Evolutionary conservation across 2,888 invertebrate genomes (phyloP).

Genomic region (Hydrotaea cyrtoneurina): DNA sequence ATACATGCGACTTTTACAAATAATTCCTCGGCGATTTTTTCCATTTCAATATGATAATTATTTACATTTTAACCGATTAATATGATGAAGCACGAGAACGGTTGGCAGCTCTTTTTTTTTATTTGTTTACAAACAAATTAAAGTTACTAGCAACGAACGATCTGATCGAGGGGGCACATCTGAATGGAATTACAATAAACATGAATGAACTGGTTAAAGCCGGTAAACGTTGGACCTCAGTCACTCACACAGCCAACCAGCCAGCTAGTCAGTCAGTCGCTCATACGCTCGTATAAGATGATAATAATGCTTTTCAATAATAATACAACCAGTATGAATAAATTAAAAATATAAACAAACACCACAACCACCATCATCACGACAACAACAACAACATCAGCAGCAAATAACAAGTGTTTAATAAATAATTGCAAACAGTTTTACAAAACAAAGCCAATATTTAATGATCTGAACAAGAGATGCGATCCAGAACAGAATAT

Average conservation of each 20-base stretch:
- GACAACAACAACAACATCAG: neutral
- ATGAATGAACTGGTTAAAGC: constrained; percentile 60
- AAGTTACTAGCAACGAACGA: neutral
- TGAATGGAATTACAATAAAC: constrained; percentile 30
- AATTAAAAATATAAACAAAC: constrained; percentile 31
- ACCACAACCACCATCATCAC: neutral
- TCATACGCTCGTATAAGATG: neutral
- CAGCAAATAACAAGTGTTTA: neutral
- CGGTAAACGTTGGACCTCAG: constrained; percentile 35
- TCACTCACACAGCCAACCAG: neutral
- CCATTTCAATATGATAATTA: too few relatives aligned
- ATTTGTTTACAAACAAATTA: constrained; percentile 36
- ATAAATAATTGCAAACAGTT: neutral
- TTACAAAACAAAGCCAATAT: constrained; percentile 1
- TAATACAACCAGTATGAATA: constrained; percentile 27
- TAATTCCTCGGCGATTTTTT: too few relatives aligned
- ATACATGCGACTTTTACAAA: too few relatives aligned
- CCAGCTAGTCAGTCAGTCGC: too few relatives aligned
- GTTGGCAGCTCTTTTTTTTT: too few relatives aligned
- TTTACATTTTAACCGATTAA: neutral
- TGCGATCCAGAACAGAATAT: neutral
- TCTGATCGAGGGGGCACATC: neutral
- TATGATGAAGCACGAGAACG: neutral
- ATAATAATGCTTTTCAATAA: constrained; percentile 24
- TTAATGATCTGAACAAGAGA: neutral